These are phyloP conservation scores for Galeopterus variegatus DNA, from an alignment of 2,113 vertebrate species.

Conservation along the genomic window DNA sequence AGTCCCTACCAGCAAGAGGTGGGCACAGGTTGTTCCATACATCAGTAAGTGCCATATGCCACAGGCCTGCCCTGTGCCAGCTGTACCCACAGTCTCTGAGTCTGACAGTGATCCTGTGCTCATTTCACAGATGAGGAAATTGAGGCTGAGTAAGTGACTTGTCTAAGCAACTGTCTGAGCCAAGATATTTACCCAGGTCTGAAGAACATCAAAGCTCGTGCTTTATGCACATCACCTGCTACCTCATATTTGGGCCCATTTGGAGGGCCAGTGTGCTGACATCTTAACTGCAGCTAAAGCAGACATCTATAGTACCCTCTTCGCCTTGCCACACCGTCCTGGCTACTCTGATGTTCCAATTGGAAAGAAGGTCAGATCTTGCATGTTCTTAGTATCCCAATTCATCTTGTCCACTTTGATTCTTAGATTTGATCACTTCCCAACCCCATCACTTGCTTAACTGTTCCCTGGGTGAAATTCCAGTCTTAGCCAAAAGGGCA, in stretches of 20 bases:
- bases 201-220: not conserved
- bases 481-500: slow-evolving; percentile 53
- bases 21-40: not conserved
- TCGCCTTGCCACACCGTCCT: not conserved
- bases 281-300: not conserved
- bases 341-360: not conserved
- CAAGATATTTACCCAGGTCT: not conserved
- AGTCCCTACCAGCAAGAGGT: not conserved
- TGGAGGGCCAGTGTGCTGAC: rapidly evolving
- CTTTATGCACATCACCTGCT: not conserved
- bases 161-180: not conserved
- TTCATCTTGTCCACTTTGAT: slow-evolving; percentile 7
- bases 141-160: not conserved
- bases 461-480: slow-evolving; percentile 4
- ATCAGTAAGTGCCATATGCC: rapidly evolving
- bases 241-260: not conserved
- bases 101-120: not conserved
- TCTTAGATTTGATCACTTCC: slow-evolving; percentile 34
- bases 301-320: not conserved
- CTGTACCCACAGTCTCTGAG: rapidly evolving
- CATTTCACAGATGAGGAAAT: not conserved
- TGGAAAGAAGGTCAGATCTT: slow-evolving; percentile 68
- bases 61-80: rapidly evolving
- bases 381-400: not conserved
- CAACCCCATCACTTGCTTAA: slow-evolving; percentile 67